Evolutionary conservation across 2,888 invertebrate genomes (phyloP), one percentile per base, ranked within the genome.

Genomic region (Drosophila mercatorum): DNA sequence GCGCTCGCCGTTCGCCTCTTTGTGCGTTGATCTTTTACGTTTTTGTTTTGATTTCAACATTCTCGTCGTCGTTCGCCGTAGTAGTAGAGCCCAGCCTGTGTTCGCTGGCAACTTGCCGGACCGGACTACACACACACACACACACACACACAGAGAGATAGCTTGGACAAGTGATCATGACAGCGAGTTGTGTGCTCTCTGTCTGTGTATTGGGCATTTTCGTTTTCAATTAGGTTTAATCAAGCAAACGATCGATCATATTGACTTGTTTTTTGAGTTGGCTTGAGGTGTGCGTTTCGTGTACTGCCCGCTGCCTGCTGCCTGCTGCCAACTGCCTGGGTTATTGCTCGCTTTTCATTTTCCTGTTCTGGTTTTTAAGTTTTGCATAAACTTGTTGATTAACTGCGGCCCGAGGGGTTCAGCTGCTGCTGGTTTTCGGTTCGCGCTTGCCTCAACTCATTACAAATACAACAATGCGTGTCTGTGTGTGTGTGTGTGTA

Each of bases 231-330:
- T 89, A 83, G 88, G 83, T 89, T 86, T 86, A 89, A 86, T 86
- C 86, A 89, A 83, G 79, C 86, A 85, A 86, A 85, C 88, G 90
- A 87, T 87, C 90, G 88, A 87, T 87, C 90, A 89, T 88, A 89
- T 89, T 89, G 89, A 87, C 84, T 89, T 84, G 84, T 83, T 86
- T 81, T 58, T 77, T 70, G 68, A 77, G 58, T 68, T 72, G 76
- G 63, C 87, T 86, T 75, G 83, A 86, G 81, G 84, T 88, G 89
- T 88, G 87, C 89, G 87, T 88, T 85, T 87, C 56, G 70, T 71
- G 60, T 55, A 56, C 52, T 49, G 46, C 40, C 49, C n/a, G 12
- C 34, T 44, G 28, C 8, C 46, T 7, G 14, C 43, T 55, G 53
- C 14, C 36, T 3, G 6, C 44, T 44, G 17, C 7, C 11, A 56